phyloP scores from a whole-genome alignment of 2,888 invertebrate genomes.

The Actias luna region DNA sequence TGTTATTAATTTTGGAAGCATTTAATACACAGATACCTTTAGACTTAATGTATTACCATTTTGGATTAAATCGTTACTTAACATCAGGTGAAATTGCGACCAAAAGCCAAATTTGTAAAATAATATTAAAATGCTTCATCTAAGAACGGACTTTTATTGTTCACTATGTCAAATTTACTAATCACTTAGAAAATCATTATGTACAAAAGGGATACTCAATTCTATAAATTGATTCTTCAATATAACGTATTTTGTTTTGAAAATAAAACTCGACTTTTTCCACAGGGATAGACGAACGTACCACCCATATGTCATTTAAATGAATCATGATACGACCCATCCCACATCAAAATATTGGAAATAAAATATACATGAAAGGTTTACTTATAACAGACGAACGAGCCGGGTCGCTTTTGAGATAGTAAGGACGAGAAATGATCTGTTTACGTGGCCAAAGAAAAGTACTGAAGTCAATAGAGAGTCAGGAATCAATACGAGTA shows the following conservation, averaged over 20 bases:
- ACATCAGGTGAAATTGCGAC: too few species aligned
- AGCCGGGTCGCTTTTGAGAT: conserved; percentile 57
- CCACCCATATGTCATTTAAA: conserved; percentile 76
- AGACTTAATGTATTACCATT: too few species aligned
- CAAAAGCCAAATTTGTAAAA: too few species aligned
- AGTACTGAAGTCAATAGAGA: conserved; percentile 48
- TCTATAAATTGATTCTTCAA: conserved; percentile 57
- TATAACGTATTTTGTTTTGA: conserved; percentile 60
- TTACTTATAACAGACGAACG: conserved; percentile 67
- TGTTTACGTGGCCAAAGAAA: conserved; percentile 69
- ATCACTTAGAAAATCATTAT: background rate
- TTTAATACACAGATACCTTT: too few species aligned
- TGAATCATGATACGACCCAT: conserved; percentile 65
- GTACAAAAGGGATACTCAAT: conserved; percentile 59
- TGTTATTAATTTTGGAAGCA: too few species aligned
- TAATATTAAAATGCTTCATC: too few species aligned
- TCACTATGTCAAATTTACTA: too few species aligned
- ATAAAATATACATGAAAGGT: conserved; percentile 78
- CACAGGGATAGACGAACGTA: conserved; percentile 64
- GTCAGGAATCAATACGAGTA: conserved; percentile 68
- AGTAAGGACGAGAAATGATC: conserved; percentile 57
- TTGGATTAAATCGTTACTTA: too few species aligned
- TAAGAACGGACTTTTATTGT: too few species aligned
- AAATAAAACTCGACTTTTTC: conserved; percentile 61
- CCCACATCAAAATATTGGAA: conserved; percentile 68